Evolutionary conservation across 2,797 vertebrate species (phyloP).

Genomic region (Pipistrellus nathusii): DNA sequence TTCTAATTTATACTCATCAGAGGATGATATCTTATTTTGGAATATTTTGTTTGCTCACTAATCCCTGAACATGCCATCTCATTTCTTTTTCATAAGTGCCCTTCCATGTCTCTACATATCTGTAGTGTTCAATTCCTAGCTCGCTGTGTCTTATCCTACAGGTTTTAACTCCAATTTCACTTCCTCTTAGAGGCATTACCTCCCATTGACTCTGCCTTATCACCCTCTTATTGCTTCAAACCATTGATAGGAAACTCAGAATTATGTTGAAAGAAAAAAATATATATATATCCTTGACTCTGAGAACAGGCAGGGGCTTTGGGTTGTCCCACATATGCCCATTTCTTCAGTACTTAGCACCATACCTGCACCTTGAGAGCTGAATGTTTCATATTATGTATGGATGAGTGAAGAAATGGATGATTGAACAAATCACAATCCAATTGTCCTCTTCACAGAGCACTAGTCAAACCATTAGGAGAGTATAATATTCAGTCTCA

Average conservation of each 20-base stretch:
- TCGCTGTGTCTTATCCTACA: not conserved
- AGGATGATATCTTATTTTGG: not conserved
- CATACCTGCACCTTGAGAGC: rapidly evolving
- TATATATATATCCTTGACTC: not conserved
- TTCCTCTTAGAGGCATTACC: not conserved
- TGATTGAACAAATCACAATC: not conserved
- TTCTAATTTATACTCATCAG: not conserved
- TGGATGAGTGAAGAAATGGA: not conserved
- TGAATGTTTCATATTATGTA: not conserved
- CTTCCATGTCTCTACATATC: not conserved
- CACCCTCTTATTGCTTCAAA: not conserved
- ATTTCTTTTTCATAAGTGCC: not conserved
- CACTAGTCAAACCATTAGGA: not conserved
- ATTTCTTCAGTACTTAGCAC: not conserved
- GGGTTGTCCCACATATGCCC: not conserved
- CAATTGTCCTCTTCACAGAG: not conserved
- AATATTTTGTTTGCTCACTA: not conserved
- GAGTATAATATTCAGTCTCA: not conserved
- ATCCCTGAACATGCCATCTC: not conserved
- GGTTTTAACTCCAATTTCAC: not conserved
- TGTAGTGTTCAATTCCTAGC: not conserved
- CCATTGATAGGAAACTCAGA: no score
- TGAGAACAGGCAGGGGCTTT: not conserved
- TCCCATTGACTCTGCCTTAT: not conserved
- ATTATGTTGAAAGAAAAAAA: no score